Evolutionary conservation across 1,140 invertebrate genomes (phyloP), one percentile per base, ranked within the genome.

Genomic region (Pseudomyrmex gracilis): DNA sequence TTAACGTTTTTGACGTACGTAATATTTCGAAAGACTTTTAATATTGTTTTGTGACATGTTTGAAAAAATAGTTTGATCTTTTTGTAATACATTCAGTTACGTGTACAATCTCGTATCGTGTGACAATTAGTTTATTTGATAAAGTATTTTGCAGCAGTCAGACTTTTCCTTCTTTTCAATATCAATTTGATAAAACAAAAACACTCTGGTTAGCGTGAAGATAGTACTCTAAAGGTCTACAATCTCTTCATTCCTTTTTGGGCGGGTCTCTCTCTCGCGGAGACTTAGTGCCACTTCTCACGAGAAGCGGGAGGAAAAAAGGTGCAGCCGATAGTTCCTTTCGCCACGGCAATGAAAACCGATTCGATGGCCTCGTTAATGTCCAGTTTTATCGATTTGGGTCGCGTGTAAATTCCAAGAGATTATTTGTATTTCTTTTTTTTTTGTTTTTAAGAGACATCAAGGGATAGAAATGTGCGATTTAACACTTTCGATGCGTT

Each of bases 341-440:
- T 92, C 88, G 90, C 80, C 86, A 92, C 87, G 88, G 88, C 77
- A 84, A 85, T 89, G 82, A 89, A 90, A 90, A 89, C 60, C 85
- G 90, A 92, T 92, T 93, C 91, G 87, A 93, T 90, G 90, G 90
- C 90, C 91, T 92, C 92, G 89, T 93, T 93, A 93, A 93, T 88
- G 90, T 93, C 91, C 73, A 71, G 73, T 89, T 93, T 92, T 92
- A 92, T 92, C 90, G 92, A 92, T 92, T 92, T 90, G 89, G 90
- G 86, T 58, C 22, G 53, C 22, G 73, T 82, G 83, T 89, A 89
- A 89, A 89, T 89, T 89, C 82, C 71, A 24, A 76, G 43, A 63
- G 58, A 86, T 55, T 76, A 76, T 15, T 20, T 67, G 60, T 60
- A 60, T 64, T 67, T 49, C 22, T 53, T 61, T 8, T 13, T 57